Evolutionary conservation across 1,140 invertebrate species (phyloP).

Genomic region (Aphidius ervi): DNA sequence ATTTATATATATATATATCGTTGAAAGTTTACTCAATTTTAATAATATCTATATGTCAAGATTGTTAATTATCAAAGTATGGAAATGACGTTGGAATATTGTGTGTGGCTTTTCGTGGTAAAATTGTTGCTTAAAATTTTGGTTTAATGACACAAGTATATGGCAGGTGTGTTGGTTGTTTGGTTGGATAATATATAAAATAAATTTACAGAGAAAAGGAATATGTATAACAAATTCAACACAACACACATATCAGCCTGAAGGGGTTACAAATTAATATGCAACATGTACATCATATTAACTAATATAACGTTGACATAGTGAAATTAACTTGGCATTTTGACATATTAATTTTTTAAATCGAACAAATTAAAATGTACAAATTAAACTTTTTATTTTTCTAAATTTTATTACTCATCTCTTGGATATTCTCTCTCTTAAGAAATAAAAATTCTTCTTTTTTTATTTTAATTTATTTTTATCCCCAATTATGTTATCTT

Average conservation of each 20-base stretch:
- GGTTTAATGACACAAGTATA: too few species aligned
- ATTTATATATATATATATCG: too few species aligned
- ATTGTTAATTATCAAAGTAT: constrained; percentile 23
- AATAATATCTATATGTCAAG: background rate
- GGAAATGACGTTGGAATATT: constrained; percentile 19
- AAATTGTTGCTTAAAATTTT: constrained; percentile 17
- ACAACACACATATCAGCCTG: background rate
- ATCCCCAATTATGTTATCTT: background rate
- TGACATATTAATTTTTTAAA: constrained; percentile 20
- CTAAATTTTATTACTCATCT: too few species aligned
- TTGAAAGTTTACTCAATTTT: too few species aligned
- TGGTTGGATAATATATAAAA: background rate
- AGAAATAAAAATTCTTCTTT: too few species aligned
- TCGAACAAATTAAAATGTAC: too few species aligned
- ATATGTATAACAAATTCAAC: too few species aligned
- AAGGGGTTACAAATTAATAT: constrained; percentile 23
- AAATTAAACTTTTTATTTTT: too few species aligned
- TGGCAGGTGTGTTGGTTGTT: background rate
- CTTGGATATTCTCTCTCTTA: too few species aligned
- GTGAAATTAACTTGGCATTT: constrained; percentile 25
- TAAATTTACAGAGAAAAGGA: too few species aligned
- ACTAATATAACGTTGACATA: constrained; percentile 9
- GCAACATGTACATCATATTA: constrained; percentile 9
- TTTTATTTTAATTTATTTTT: constrained; percentile 8
- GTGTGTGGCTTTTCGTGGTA: constrained; percentile 10